Evolutionary conservation across 2,113 vertebrate species (phyloP).

Genomic region (Gavialis gangeticus): DNA sequence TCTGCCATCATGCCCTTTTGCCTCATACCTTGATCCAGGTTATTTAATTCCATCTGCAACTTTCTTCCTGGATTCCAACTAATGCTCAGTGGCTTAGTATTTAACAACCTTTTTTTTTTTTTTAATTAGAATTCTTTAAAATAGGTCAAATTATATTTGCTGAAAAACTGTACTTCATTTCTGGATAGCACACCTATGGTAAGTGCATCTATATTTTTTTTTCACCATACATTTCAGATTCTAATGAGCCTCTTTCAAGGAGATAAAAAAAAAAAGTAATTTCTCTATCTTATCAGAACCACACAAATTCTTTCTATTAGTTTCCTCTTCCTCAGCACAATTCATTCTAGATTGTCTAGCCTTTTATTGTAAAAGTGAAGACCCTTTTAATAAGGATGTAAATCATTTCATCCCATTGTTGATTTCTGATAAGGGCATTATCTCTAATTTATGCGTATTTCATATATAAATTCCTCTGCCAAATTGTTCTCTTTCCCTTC

Average conservation of each 20-base stretch:
- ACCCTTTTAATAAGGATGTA: slow-evolving; percentile 8
- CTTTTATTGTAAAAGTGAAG: not conserved
- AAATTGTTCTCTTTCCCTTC: not conserved
- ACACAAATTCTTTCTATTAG: not conserved
- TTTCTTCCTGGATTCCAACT: not conserved
- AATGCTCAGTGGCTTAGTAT: not conserved
- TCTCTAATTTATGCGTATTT: not conserved
- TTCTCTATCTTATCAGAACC: not conserved
- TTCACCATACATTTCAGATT: not conserved
- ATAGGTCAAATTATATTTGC: not conserved
- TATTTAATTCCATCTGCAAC: not conserved
- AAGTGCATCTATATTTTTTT: not conserved
- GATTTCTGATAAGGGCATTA: slow-evolving; percentile 2
- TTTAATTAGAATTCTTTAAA: not conserved
- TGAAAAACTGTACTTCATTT: not conserved
- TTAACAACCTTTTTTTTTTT: not conserved
- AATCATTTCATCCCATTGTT: not conserved
- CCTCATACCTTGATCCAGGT: too few relatives aligned
- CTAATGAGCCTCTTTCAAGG: not conserved
- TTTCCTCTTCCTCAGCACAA: not conserved
- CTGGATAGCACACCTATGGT: not conserved
- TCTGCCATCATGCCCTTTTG: too few relatives aligned
- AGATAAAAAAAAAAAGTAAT: not conserved
- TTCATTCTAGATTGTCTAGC: not conserved
- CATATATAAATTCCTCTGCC: not conserved